Evolutionary conservation across 2,888 invertebrate species (phyloP), one percentile per base, ranked within the genome.

Genomic region (Leptopterna dolabrata): DNA sequence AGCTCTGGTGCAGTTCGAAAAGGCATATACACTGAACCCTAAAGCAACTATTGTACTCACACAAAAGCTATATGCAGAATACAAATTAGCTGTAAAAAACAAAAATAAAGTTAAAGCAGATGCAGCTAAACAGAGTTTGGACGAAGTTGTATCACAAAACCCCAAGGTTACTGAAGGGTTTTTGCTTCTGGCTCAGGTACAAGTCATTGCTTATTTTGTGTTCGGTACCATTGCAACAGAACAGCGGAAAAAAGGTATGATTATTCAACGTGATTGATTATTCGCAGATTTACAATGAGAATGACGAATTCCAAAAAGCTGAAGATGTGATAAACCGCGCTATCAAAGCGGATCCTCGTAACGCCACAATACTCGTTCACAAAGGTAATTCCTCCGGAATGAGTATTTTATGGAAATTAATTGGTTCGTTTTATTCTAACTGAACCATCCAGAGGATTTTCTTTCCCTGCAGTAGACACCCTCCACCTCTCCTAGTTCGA

Each of bases 61-160:
- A 84, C 98, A 98, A 92, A 97, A 97, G 92, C 96, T 96, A 91
- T 98, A 97, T 92, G 95, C 96, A 47, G 96, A 97, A 91, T 98
- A 97, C 91, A 94, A 96, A 90, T 93, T 94, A 91, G 95, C 95
- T 41, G 93, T 95, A 88, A 91, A 93, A 78, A 93, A 93, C 76
- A 94, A 94, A 90, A 94, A 95, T 91, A 92, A 94, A 88, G 93
- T 93, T 89, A 93, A 94, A 76, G 91, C 96, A 82, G 93, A 94
- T 90, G 93, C 94, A 90, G 95, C 95, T 0, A 93, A 96, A 91
- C 92, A 93, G 89, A 94, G 95, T 89, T 98, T 98, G 92, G 94
- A 93, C 89, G 91, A 92, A 45, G 91, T 92, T 24, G 91, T 93
- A 0, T 70, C 55, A 11, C 78, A 89, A 19, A 86, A 87, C 24